Base-by-base conservation (phyloP, 2,113 vertebrate genomes). In the Menidia beryllina region DNA sequence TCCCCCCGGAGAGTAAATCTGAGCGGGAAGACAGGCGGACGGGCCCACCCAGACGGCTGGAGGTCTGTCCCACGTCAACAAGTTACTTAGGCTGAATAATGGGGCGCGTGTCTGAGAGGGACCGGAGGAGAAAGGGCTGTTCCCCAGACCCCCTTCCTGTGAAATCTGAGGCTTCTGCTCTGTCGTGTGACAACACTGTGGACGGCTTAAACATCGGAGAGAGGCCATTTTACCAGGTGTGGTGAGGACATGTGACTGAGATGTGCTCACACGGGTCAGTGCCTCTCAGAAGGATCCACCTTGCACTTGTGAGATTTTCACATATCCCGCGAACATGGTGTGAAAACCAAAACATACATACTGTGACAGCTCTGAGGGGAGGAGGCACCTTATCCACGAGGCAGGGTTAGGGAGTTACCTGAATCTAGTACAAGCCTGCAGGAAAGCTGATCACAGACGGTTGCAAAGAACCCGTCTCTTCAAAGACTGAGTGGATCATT, bases 51-150 rank as follows among this genome's bases (percentile, higher is more conserved):
- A 77, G 86, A 89, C 89, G 86, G 82, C 74, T 86, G 76, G 89
- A 89, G 86, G 90, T 91, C 85, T 71, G 82, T 74, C 62, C 72
- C 67, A 45, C 27, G 59, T 89, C 90, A 90, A 88, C 86, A 87
- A 88, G 86, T 89, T 89, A 90, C 87, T 91, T 89, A 87, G 77
- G 63, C 81, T 76, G 86, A 89, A 85, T 71, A 84, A 90, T 87
- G 59, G 64, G 67, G 57, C 75, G 59, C 86, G 74, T 9, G 56
- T 76, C 52, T 69, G 14, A n/a, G 71, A 53, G 51, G 75, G 68
- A 56, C 62, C 55, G 1, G n/a, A 2, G 11, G 43, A 55, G 66
- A 34, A n/a, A n/a, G n/a, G n/a, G n/a, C n/a, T n/a, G n/a, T n/a
- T n/a, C n/a, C n/a, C n/a, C n/a, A n/a, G n/a, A n/a, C n/a, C n/a